Conservation (phyloP, 2,888 invertebrate species). For the Idaea dimidiata region DNA sequence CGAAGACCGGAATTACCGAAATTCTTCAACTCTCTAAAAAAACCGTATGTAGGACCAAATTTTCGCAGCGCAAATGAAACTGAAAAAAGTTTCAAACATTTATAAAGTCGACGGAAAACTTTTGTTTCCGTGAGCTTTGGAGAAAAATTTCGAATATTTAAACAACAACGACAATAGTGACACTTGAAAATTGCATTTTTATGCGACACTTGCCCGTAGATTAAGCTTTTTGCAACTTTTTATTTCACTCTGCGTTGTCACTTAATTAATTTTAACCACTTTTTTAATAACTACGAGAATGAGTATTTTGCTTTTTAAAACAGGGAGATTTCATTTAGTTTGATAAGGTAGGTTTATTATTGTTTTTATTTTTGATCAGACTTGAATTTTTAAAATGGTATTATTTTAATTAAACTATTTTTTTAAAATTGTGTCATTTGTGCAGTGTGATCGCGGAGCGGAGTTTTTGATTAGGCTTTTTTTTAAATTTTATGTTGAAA, state of each 20-base stretch:
- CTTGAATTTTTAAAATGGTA: too few relatives aligned
- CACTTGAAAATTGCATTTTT: conserved; percentile 28
- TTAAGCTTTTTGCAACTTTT: conserved; percentile 5
- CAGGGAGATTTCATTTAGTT: not conserved
- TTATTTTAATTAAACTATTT: too few relatives aligned
- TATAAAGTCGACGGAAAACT: not conserved
- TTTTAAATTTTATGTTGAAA: too few relatives aligned
- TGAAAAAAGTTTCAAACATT: not conserved
- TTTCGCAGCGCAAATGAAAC: not conserved
- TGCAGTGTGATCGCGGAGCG: too few relatives aligned
- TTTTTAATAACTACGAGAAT: not conserved
- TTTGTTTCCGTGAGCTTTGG: not conserved
- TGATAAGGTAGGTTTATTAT: not conserved
- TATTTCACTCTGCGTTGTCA: conserved; percentile 9
- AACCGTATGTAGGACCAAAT: not conserved
- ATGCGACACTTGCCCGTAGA: conserved; percentile 9
- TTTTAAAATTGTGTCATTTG: too few relatives aligned
- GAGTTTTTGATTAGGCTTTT: too few relatives aligned
- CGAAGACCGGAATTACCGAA: too few relatives aligned
- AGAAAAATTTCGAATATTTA: conserved; percentile 11
- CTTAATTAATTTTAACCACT: conserved; percentile 16
- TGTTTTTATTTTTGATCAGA: not conserved
- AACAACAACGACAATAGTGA: conserved; percentile 12
- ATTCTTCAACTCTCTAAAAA: not conserved
- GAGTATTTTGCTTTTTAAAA: not conserved